Evolutionary conservation across 2,797 vertebrate genomes (phyloP), one percentile per base, ranked within the genome.

Genomic region (Phataginus tetradactyla): DNA sequence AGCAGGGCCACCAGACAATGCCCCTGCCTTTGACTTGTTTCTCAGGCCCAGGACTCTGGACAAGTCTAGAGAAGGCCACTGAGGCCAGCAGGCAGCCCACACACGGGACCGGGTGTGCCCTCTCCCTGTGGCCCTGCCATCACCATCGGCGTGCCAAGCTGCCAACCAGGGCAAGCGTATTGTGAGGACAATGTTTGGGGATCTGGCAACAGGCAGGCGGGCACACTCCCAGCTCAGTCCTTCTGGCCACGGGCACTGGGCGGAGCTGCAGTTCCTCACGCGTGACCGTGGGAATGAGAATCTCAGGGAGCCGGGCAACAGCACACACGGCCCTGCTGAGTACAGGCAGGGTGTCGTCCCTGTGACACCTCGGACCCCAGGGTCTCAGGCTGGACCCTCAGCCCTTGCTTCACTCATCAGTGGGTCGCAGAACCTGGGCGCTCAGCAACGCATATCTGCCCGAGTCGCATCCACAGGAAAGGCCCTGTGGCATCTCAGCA

Each of bases 291-390:
- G 13, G 5, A 10, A 39, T 27, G 15, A 13, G 20, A 51, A 15
- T 23, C 32, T 29, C 1, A 0, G 4, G 32, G 32, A 51, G 13
- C 59, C n/a, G 0, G 6, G 7, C 57, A 45, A 13, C 39, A n/a
- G 29, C 11, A 32, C n/a, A 83, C 39, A 39, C 39, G 7, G 39
- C 39, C 39, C 39, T 39, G 39, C 68, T 34, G 1, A 1, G 4
- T 10, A 25, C 53, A 25, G 13, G 0, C 5, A 0, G 9, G 66
- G 20, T 1, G 0, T 10, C 1, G 0, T 57, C 14, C 77, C 8
- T 2, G 3, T n/a, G 6, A 34, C 32, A 34, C 12, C 32, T 7
- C 77, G 59, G 51, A 45, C 53, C 51, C 39, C 1, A 4, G 39
- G 51, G 10, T 21, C 17, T 27, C 25, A 29, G 57, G 14, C 20